Base-by-base conservation (phyloP, 2,797 vertebrate species). In the Spondyliosoma cantharus region DNA sequence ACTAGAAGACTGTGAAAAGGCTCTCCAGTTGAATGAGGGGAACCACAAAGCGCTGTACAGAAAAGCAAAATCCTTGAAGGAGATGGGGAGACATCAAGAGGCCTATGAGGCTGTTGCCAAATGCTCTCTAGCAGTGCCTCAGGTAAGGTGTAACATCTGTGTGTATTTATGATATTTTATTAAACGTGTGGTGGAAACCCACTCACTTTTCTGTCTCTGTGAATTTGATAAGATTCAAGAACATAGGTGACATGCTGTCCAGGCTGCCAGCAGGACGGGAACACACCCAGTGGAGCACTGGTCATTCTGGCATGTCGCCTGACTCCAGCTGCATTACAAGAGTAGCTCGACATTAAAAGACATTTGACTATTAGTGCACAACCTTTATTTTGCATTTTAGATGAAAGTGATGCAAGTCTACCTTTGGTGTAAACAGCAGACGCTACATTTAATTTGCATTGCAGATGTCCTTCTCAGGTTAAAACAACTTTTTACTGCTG, bases 71-170 rank as follows among this genome's bases (percentile, higher is more conserved):
- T 96, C 96, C 61, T 90, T 99, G 56, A 98, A 96, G 16, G 96
- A 97, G 27, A 67, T 98, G 89, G 96, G 96, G 77, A 96, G 93
- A 80, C 95, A 96, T 90, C 93, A 95, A 78, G 97, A 97, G 80
- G 98, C 98, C 84, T 99, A 99, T 8, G 97, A 99, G 52, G 95
- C 96, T 19, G 95, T 98, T 62, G 98, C 97, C 79, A 97, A 97
- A 93, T 99, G 98, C 81, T 99, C 97, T 71, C 93, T 98, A 80
- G 96, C 94, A 56, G 96, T 98, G 84, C 97, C 97, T 73, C 97
- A 98, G 95, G 98, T 99, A 89, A 83, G 92, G 67, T 12, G 52
- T 2, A 27, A 8, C 32, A 22, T 72, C 48, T 22, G 29, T 27
- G 27, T 37, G 72, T 66, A 3, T 46, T 42, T 48, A n/a, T 71